Base-by-base conservation (phyloP, 2,113 vertebrate species). In the Coturnix japonica region DNA sequence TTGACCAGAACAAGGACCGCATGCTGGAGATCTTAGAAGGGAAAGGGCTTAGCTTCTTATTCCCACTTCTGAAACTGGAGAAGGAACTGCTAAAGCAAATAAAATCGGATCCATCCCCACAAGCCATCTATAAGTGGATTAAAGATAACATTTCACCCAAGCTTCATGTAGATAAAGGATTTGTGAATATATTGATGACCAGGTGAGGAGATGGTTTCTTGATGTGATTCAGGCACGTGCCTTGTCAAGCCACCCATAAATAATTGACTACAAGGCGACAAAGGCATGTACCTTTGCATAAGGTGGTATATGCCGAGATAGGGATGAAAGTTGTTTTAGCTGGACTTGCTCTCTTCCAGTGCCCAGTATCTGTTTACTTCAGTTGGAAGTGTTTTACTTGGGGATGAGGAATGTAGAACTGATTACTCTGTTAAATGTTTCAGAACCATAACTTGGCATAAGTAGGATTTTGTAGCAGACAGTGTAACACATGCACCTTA, bases 141-240 rank as follows among this genome's bases (percentile, higher is more conserved):
- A 99, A 99, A 97, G 99, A 99, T 97, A 99, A 99, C 97, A 99
- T 99, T 97, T 99, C 99, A 84, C 98, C 98, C 89, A 99, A 98
- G 97, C 99, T 99, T 91, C 99, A 99, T 98, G 98, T 98, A 51
- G 99, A 99, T 97, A 99, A 99, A 98, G 99, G 99, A 97, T 99
- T 99, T 96, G 98, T 99, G 97, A 99, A 99, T 98, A 99, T 99
- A 97, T 98, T 99, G 97, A 99, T 99, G 98, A 99, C 99, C 96
- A 99, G 99, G 99, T 99, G 77, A 96, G 96, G 39, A 96, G 96
- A 39, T 65, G 35, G 37, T 71, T 1, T 59, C 20, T 13, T 47
- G 6, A 13, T 53, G 2, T 9, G 4, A 26, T 56, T 37, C 1
- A 61, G 4, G 18, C 47, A 16, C 0, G 0, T 35, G 17, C 43